Conservation (phyloP, 2,888 invertebrate genomes). For the Torymus texanus region DNA sequence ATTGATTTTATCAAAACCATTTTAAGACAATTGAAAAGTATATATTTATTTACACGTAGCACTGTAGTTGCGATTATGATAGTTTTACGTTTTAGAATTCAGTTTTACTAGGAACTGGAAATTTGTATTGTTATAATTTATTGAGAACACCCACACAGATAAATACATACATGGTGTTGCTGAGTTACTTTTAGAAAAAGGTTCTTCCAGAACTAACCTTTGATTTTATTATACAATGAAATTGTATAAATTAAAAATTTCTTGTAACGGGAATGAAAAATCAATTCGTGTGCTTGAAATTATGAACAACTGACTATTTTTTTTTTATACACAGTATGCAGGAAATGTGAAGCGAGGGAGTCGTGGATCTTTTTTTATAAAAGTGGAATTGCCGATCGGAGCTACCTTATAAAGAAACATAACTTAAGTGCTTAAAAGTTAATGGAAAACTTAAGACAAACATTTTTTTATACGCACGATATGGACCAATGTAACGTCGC, state of each 20-base stretch:
- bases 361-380: constrained; percentile 50
- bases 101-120: neutral
- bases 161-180: neutral
- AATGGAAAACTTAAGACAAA: neutral
- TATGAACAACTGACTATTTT: constrained; percentile 52
- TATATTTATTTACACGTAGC: too few species aligned
- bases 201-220: neutral
- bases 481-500: constrained; percentile 17
- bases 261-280: neutral
- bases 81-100: too few species aligned
- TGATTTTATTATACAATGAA: neutral
- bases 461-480: constrained; percentile 20
- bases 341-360: constrained; percentile 25
- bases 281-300: constrained; percentile 45
- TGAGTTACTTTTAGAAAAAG: neutral
- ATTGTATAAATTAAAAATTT: constrained; percentile 5
- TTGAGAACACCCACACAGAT: neutral
- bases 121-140: constrained; percentile 8
- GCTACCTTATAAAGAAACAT: constrained; percentile 20
- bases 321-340: constrained; percentile 37
- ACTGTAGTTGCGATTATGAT: too few species aligned
- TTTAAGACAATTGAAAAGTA: too few species aligned
- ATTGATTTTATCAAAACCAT: too few species aligned
- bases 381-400: constrained; percentile 43
- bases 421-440: constrained; percentile 38